These are phyloP conservation scores for Ceyx melanurus DNA, from an alignment of 2,113 vertebrate genomes.

Conservation along the genomic window DNA sequence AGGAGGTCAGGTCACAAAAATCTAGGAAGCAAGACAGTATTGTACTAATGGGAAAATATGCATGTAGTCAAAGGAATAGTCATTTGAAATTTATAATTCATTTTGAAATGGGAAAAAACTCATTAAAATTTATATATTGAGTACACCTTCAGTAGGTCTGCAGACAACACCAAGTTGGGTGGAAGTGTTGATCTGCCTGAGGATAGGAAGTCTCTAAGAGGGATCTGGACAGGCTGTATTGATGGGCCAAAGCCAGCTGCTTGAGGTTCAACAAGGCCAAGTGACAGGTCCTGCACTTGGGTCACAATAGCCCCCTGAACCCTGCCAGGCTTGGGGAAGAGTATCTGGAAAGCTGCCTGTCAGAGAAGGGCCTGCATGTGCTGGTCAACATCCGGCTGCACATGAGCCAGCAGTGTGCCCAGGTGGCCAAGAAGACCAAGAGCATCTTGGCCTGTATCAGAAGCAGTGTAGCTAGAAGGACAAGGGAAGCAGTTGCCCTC, in stretches of 20 bases:
- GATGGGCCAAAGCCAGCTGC: rapidly evolving
- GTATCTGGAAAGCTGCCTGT: not conserved
- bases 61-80: not conserved
- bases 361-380: no score
- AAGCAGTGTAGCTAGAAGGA: not conserved
- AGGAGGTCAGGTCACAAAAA: not conserved
- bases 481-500: rapidly evolving
- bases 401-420: not conserved
- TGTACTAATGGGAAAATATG: not conserved
- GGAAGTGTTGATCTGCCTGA: no score
- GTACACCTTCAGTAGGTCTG: not conserved
- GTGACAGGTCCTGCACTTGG: not conserved
- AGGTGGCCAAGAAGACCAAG: not conserved
- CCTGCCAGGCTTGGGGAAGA: not conserved
- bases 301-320: not conserved
- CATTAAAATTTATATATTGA: not conserved
- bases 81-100: not conserved
- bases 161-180: not conserved
- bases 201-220: not conserved
- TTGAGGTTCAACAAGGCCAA: not conserved
- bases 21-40: not conserved
- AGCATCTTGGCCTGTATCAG: not conserved
- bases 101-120: not conserved
- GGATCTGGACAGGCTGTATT: not conserved
- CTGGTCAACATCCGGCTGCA: not conserved